These are phyloP conservation scores for Myzus persicae DNA, from an alignment of 1,140 invertebrate species.

Conservation along the genomic window DNA sequence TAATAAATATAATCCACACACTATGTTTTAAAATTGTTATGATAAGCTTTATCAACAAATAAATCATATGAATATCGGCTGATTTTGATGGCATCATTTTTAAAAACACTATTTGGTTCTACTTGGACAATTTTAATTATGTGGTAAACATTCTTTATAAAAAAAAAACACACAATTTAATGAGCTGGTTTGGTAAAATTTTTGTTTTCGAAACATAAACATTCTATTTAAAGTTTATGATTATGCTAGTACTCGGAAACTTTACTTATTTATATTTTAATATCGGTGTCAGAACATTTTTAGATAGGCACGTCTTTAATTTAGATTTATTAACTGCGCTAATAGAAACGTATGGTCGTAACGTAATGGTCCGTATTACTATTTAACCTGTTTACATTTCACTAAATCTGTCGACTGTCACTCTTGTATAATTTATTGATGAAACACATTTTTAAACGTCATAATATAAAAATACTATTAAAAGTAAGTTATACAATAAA, in stretches of 20 bases:
- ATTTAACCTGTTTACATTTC: constrained; percentile 23
- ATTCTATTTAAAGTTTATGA: background rate
- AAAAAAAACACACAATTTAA: background rate
- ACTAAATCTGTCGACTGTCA: constrained; percentile 12
- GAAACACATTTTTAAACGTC: background rate
- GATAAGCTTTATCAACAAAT: background rate
- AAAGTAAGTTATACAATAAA: background rate
- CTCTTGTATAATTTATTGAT: background rate
- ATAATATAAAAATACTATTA: background rate
- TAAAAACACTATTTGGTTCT: background rate
- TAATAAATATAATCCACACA: no score
- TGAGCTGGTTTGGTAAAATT: background rate
- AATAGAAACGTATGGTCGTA: background rate
- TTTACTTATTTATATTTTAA: background rate
- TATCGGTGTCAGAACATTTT: background rate
- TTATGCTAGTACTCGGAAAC: background rate
- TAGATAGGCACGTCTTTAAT: background rate
- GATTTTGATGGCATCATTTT: background rate
- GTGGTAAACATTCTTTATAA: background rate
- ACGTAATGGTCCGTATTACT: background rate
- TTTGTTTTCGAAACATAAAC: background rate
- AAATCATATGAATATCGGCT: background rate
- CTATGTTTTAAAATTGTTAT: background rate
- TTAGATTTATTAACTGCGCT: background rate
- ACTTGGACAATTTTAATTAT: background rate